These are phyloP conservation scores for Pteromalus puparum DNA, from an alignment of 1,140 invertebrate genomes.

Conservation along the genomic window DNA sequence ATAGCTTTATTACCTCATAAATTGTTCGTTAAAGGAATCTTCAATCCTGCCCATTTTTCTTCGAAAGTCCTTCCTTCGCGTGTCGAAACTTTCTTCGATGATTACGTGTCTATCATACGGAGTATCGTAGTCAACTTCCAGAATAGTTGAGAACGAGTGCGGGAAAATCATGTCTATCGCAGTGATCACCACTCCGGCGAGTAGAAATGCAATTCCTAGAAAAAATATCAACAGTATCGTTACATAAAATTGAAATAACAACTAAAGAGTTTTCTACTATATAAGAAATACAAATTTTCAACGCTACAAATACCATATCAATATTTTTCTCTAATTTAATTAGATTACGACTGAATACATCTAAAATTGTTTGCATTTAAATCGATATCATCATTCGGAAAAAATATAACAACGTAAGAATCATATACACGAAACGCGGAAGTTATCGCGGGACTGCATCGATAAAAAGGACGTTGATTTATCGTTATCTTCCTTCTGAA, in stretches of 20 bases:
- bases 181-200: slow-evolving; percentile 86
- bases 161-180: slow-evolving; percentile 90
- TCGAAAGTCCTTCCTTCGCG: slow-evolving; percentile 73
- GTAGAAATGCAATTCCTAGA: slow-evolving; percentile 85
- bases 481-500: background rate
- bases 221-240: slow-evolving; percentile 45
- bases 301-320: too few species aligned
- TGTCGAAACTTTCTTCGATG: slow-evolving; percentile 90
- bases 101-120: slow-evolving; percentile 94
- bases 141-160: slow-evolving; percentile 92
- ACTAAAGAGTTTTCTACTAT: background rate
- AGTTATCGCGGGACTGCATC: background rate
- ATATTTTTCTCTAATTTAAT: too few species aligned
- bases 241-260: background rate
- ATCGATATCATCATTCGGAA: too few species aligned
- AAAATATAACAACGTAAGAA: too few species aligned
- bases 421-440: background rate
- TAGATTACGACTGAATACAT: too few species aligned
- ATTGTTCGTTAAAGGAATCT: slow-evolving; percentile 68
- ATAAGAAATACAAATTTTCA: background rate
- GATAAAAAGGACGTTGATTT: background rate
- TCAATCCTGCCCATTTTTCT: slow-evolving; percentile 78
- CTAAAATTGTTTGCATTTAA: too few species aligned
- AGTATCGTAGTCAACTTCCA: slow-evolving; percentile 96
- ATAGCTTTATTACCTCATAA: slow-evolving; percentile 63